Percentiles rank a stretch among this genome's conserved stretches.
Evolutionary conservation across 2,888 invertebrate species (phyloP).

Genomic region (Meiosimyza platycephala): DNA sequence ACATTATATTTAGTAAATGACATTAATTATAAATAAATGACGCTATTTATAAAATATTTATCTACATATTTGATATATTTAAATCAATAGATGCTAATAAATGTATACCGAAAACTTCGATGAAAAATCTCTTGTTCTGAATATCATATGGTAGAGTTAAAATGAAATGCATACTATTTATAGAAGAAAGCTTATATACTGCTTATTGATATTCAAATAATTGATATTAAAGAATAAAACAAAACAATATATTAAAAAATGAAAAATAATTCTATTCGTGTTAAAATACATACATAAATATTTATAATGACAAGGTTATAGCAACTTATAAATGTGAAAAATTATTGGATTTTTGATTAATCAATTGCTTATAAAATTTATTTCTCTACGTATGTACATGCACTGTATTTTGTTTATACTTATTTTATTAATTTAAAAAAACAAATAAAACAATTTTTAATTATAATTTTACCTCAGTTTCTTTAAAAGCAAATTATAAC

Average conservation of each 20-base stretch:
- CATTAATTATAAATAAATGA: slow-evolving; percentile 47
- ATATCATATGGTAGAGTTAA: no score
- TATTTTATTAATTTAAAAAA: no score
- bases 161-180: slow-evolving; percentile 21
- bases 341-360: slow-evolving; percentile 3
- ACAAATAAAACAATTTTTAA: not conserved
- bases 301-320: slow-evolving; percentile 9
- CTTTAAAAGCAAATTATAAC: no score
- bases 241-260: slow-evolving; percentile 16
- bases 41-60: slow-evolving; percentile 41
- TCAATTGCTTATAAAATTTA: not conserved
- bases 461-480: not conserved
- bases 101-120: not conserved
- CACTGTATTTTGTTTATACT: not conserved
- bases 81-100: slow-evolving; percentile 8
- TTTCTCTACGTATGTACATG: not conserved
- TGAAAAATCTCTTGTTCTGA: no score
- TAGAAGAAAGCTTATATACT: no score
- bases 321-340: slow-evolving; percentile 13
- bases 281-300: slow-evolving; percentile 15
- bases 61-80: slow-evolving; percentile 32
- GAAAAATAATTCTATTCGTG: slow-evolving; percentile 26
- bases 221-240: slow-evolving; percentile 11
- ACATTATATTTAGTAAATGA: slow-evolving; percentile 43
- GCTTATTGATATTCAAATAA: no score